These are phyloP conservation scores for Campylomormyrus tamandua DNA, from an alignment of 2,113 vertebrate species.

Conservation along the genomic window DNA sequence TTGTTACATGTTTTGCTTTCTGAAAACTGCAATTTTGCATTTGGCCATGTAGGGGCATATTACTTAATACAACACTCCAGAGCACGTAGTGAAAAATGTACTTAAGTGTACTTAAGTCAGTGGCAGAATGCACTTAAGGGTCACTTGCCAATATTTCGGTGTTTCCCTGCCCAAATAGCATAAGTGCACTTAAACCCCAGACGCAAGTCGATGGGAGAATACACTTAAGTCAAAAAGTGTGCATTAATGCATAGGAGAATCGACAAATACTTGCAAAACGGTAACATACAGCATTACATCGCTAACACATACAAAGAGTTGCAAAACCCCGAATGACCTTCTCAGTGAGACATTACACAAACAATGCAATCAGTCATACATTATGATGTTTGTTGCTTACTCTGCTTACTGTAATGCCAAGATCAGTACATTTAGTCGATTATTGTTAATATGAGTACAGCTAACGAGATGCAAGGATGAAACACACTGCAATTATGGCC, in stretches of 20 bases:
- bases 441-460: neutral
- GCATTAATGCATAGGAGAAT: neutral
- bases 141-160: too few species aligned
- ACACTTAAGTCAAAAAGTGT: neutral
- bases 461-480: neutral
- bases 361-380: neutral
- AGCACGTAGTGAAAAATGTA: neutral
- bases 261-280: neutral
- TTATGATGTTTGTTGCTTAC: neutral
- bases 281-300: neutral
- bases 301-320: too few species aligned
- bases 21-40: too few species aligned
- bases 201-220: neutral
- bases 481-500: neutral
- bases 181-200: neutral
- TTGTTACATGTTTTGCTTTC: too few species aligned
- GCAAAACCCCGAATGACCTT: neutral
- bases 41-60: too few species aligned
- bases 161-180: too few species aligned
- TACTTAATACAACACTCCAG: too few species aligned
- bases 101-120: neutral
- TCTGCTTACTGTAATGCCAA: neutral
- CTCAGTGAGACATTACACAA: neutral
- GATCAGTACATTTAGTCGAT: neutral
- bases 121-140: too few species aligned